Base-by-base conservation (phyloP, 2,113 vertebrate genomes). In the Pterocles burchelli region DNA sequence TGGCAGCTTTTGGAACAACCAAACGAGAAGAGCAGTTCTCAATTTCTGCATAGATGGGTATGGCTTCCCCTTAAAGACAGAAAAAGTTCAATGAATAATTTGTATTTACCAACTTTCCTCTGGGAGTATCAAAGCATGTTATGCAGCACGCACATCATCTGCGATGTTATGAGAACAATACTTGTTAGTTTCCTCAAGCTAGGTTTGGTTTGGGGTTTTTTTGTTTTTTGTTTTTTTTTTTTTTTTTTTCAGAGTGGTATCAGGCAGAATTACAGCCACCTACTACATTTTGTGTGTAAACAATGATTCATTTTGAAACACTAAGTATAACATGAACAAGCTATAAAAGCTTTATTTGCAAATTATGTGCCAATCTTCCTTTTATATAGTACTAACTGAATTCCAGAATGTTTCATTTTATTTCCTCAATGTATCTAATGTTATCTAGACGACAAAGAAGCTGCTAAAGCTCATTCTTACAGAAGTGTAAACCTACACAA, bases 11-110 rank as follows among this genome's bases (percentile, higher is more conserved):
- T 70, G 98, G 98, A 87, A 99, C 98, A 51, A 99, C 95, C 81
- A 99, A 95, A n/a, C 98, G 98, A 68, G 98, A 99, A 13, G 98
- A 99, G 65, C 98, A 98, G 82, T 99, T 99, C 92, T 99, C 98
- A 87, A 99, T 98, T 96, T 98, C 98, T 83, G 98, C 98, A 92
- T 98, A 98, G 95, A 99, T 99, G 25, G 98, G 98, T 82, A 99
- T 98, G 52, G 98, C 98, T 97, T 99, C 98, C 85, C 98, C 98
- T 99, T 89, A 70, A 92, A 91, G 65, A 92, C 61, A 96, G 68
- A 93, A 80, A 78, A 90, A 95, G 83, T 89, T 75, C 92, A 92
- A 17, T 90, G 77, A 96, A 54, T 82, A 61, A 88, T 61, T 71
- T 91, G 62, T 54, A 67, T 92, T 81, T 92, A 81, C 61, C 76